Percentiles rank a stretch among this genome's conserved stretches.
phyloP scores from a whole-genome alignment of 2,113 vertebrate species.

The Cyprinodon variegatus region DNA sequence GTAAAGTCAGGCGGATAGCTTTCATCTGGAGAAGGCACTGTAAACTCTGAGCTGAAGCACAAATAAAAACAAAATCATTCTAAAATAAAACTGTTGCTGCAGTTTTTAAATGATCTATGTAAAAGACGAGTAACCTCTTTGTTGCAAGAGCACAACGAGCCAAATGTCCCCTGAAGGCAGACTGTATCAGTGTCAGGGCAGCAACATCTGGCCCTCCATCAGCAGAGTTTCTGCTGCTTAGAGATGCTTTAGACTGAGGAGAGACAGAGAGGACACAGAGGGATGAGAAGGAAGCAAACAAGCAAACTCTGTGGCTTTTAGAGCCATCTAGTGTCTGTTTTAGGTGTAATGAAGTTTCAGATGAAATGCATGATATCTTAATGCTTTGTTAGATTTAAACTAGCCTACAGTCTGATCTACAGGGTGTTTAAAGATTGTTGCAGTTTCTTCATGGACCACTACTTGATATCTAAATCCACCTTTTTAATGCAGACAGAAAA shows the following conservation, averaged over 20 bases:
- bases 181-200: conserved; percentile 81
- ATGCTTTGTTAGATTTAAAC: not conserved
- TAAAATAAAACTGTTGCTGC: not conserved
- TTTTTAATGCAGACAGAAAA: not conserved
- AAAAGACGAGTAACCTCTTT: conserved; percentile 75
- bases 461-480: not conserved
- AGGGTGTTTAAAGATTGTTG: too few relatives aligned
- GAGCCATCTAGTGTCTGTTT: conserved; percentile 28
- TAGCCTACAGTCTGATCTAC: too few relatives aligned
- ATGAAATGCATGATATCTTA: not conserved
- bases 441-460: too few relatives aligned
- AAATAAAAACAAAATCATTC: conserved; percentile 12
- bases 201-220: conserved; percentile 60
- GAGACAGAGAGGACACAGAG: not conserved
- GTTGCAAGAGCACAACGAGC: conserved; percentile 64
- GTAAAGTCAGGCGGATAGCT: not conserved
- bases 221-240: conserved; percentile 18
- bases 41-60: conserved; percentile 32
- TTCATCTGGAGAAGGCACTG: conserved; percentile 35
- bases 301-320: not conserved
- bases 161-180: conserved; percentile 86
- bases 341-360: conserved; percentile 1
- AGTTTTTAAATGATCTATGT: not conserved
- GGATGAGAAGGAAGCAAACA: not conserved
- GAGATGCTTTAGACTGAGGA: conserved; percentile 65